Percentiles rank a stretch among this genome's conserved stretches.
Conservation (phyloP, 2,888 invertebrate genomes). For the Hydriomena furcata region DNA sequence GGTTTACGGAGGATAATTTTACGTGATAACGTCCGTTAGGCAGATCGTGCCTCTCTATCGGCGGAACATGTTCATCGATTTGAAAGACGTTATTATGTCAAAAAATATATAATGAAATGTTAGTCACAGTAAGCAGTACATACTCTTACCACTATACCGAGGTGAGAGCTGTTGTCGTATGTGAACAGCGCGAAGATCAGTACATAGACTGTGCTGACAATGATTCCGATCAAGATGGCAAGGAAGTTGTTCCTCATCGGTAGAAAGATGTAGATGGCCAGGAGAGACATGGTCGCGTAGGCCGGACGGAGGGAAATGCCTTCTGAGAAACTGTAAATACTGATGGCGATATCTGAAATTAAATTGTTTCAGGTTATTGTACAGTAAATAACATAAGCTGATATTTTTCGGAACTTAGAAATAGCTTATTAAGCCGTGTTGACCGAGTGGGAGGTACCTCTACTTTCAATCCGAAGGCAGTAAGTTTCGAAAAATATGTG, state of each 20-base stretch:
- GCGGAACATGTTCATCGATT: too few species aligned
- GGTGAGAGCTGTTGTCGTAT: constrained; percentile 55
- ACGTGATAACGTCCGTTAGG: too few species aligned
- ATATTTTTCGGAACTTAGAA: too few species aligned
- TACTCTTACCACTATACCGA: constrained; percentile 65
- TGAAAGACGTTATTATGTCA: too few species aligned
- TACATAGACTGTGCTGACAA: constrained; percentile 87
- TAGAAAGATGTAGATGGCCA: constrained; percentile 93
- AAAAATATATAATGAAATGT: constrained; percentile 2
- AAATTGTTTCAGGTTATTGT: too few species aligned
- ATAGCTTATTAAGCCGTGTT: too few species aligned
- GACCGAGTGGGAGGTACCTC: too few species aligned
- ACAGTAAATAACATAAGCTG: background rate
- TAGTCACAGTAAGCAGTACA: constrained; percentile 24
- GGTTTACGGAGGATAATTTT: too few species aligned
- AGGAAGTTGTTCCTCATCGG: constrained; percentile 90
- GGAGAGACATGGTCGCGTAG: constrained; percentile 88
- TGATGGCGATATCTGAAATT: constrained; percentile 85
- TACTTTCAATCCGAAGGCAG: too few species aligned
- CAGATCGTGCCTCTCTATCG: too few species aligned
- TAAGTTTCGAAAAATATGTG: too few species aligned
- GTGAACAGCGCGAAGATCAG: constrained; percentile 67
- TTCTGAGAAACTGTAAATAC: constrained; percentile 84
- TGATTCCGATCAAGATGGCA: constrained; percentile 87
- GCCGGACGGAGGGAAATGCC: constrained; percentile 85